Evolutionary conservation across 1,140 invertebrate genomes (phyloP).

Genomic region (Vanessa tameamea): DNA sequence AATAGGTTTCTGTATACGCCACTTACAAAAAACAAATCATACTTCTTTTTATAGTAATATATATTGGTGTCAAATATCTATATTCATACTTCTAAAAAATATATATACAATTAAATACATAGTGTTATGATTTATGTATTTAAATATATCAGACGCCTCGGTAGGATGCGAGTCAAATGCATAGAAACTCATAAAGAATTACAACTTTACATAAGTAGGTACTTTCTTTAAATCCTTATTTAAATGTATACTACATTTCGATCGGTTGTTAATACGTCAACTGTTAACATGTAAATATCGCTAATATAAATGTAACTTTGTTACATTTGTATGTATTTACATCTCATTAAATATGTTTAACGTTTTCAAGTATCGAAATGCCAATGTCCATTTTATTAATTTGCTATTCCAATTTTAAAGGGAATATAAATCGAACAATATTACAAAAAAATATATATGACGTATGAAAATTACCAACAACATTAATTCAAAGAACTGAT

Average conservation of each 20-base stretch:
- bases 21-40: too few relatives aligned
- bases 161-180: not conserved
- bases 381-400: constrained; percentile 1
- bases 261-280: not conserved
- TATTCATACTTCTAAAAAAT: too few relatives aligned
- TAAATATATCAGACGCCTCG: too few relatives aligned
- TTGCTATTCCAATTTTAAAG: not conserved
- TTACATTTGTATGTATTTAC: not conserved
- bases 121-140: too few relatives aligned
- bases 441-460: too few relatives aligned
- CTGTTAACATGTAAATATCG: not conserved
- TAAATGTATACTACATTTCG: not conserved
- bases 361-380: not conserved
- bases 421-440: too few relatives aligned
- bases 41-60: too few relatives aligned
- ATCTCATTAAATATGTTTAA: not conserved
- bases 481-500: too few relatives aligned
- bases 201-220: not conserved
- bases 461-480: too few relatives aligned
- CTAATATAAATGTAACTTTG: constrained; percentile 4
- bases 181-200: not conserved
- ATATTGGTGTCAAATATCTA: too few relatives aligned
- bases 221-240: not conserved
- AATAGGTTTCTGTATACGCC: too few relatives aligned
- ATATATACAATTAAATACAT: too few relatives aligned